Percentiles rank a stretch among this genome's conserved stretches.
These are phyloP conservation scores for Nettapus auritus DNA, from an alignment of 2,113 vertebrate species.

Conservation along the genomic window DNA sequence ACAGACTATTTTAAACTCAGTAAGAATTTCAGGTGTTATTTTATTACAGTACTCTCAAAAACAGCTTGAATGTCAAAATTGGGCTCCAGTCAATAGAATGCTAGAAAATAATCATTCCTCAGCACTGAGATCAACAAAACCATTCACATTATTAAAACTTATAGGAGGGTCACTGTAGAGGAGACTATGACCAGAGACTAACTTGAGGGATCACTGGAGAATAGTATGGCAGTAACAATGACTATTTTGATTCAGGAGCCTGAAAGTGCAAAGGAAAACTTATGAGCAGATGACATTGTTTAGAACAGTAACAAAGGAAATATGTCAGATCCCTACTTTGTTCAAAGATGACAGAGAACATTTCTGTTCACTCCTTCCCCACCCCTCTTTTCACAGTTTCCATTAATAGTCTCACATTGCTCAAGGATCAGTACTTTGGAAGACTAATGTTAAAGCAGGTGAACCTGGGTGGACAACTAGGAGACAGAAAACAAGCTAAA, in stretches of 20 bases:
- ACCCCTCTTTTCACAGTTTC: neutral
- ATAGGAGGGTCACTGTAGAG: neutral
- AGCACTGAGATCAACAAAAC: neutral
- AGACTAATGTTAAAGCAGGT: neutral
- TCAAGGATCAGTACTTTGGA: neutral
- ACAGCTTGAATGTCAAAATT: neutral
- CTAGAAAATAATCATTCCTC: neutral
- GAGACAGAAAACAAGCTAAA: neutral
- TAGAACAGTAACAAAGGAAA: neutral
- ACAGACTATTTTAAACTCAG: neutral
- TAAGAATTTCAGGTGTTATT: neutral
- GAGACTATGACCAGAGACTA: neutral
- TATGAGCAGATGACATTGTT: neutral
- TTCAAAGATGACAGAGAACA: neutral
- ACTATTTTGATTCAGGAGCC: neutral
- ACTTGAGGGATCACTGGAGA: neutral
- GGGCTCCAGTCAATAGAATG: neutral
- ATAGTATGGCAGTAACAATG: neutral
- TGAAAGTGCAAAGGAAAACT: neutral
- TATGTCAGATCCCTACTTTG: neutral
- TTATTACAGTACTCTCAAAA: neutral
- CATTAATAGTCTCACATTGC: neutral
- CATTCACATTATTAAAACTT: neutral
- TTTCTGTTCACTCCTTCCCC: neutral
- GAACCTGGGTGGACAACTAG: neutral